Percentiles rank a stretch among this genome's conserved stretches.
Evolutionary conservation across 2,888 invertebrate species (phyloP).

Genomic region (Chloroclysta siterata): DNA sequence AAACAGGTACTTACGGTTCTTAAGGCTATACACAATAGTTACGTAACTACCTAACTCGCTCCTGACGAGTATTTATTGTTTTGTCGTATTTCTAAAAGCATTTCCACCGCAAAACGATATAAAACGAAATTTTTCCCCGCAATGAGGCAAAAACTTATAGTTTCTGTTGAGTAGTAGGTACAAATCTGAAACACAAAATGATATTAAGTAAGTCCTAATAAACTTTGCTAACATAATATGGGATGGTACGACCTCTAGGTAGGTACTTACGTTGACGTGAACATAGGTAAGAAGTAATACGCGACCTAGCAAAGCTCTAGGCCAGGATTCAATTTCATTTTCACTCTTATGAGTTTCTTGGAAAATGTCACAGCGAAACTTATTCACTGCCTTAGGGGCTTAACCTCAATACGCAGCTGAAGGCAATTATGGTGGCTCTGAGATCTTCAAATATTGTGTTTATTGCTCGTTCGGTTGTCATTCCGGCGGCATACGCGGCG

Average conservation of each 20-base stretch:
- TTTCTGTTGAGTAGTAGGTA: no score
- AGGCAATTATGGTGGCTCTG: constrained; percentile 33
- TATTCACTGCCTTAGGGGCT: constrained; percentile 25
- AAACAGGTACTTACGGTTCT: not conserved
- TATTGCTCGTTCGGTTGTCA: constrained; percentile 48
- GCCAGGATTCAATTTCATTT: constrained; percentile 21
- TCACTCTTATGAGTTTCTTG: constrained; percentile 22
- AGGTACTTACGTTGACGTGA: not conserved
- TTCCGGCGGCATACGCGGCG: constrained; percentile 53
- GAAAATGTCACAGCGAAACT: constrained; percentile 31
- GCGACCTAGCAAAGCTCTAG: constrained; percentile 16
- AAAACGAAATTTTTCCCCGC: not conserved
- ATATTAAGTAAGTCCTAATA: no score
- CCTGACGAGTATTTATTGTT: not conserved
- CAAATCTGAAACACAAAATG: no score
- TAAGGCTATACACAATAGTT: no score
- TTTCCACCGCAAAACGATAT: not conserved
- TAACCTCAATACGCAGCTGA: constrained; percentile 28
- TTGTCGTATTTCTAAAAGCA: constrained; percentile 2
- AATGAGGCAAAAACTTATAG: not conserved
- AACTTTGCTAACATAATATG: no score
- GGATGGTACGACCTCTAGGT: no score
- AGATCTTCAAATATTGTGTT: constrained; percentile 41
- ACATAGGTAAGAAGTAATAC: not conserved
- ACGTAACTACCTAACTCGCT: not conserved